Evolutionary conservation across 2,113 vertebrate species (phyloP), one percentile per base, ranked within the genome.

Genomic region (Echinops telfairi): DNA sequence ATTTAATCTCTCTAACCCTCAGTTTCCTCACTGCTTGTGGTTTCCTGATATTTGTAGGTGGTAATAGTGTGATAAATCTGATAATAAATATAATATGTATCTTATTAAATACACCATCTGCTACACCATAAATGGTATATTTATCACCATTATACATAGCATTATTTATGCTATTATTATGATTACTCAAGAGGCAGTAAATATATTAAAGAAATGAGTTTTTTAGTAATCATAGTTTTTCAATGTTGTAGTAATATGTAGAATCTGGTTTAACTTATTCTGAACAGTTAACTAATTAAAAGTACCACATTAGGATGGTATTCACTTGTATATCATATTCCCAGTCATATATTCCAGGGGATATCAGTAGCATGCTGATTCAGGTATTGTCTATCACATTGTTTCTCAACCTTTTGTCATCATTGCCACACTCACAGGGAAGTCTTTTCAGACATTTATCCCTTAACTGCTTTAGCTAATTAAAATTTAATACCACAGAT

Each of bases 201-300:
- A 31, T 71, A 77, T 29, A 62, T 80, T 87, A 73, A 70, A 77
- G 23, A 82, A 90, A 77, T 73, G 93, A 93, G 68, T 89, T 81
- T 84, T 71, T 20, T 93, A 58, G 29, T 91, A 83, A 89, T 85
- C 82, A 70, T 20, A 43, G 19, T 68, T 80, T 94, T 75, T 95
- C 57, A 85, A 9, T 83, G 78, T 25, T 84, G 16, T 38, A 38
- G 2, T 77, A 89, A 71, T 76, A 76, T 62, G 71, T 2, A 78
- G 23, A 83, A 36, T 81, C 25, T 62, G 60, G 20, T 75, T 68
- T 93, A 84, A 91, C 57, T 66, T 33, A 75, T 92, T 93, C 66
- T 86, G 60, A 92, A 47, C 57, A 33, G 62, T 36, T 92, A 90
- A 79, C 70, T 90, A 75, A 86, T 76, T 93, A 82, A 95, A 95